Evolutionary conservation across 2,888 invertebrate genomes (phyloP).

Genomic region (Drosophila rubida): DNA sequence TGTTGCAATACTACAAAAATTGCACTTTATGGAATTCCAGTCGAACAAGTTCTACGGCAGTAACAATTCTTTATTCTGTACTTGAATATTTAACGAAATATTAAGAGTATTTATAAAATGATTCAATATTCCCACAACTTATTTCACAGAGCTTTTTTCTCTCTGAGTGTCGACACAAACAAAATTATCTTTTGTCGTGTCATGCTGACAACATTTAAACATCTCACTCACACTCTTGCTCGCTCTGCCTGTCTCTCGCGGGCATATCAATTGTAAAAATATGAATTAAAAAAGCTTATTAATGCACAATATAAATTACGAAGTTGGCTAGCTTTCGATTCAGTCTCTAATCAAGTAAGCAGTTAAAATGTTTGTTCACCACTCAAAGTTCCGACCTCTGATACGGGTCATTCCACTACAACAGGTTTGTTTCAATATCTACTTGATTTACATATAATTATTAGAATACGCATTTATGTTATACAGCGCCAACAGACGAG

Average conservation of each 20-base stretch:
- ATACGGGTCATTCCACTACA: slow-evolving; percentile 28
- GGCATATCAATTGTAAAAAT: neutral
- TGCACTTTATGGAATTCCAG: too few relatives aligned
- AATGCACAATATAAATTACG: neutral
- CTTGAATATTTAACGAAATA: neutral
- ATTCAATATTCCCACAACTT: neutral
- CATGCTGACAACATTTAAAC: slow-evolving; percentile 4
- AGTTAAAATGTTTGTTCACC: slow-evolving; percentile 47
- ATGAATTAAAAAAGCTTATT: slow-evolving; percentile 15
- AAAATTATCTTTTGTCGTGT: neutral
- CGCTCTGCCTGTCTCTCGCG: neutral
- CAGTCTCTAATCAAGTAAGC: slow-evolving; percentile 14
- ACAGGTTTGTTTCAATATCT: slow-evolving; percentile 39
- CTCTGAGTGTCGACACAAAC: neutral
- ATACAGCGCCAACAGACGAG: slow-evolving; percentile 57
- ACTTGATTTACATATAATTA: neutral
- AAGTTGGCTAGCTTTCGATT: neutral
- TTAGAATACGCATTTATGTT: neutral
- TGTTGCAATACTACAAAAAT: too few relatives aligned
- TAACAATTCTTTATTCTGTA: too few relatives aligned
- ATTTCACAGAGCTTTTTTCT: slow-evolving; percentile 1
- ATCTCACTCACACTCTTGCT: neutral
- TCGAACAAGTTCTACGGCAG: too few relatives aligned
- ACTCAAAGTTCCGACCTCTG: slow-evolving; percentile 24
- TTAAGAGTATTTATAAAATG: neutral